Evolutionary conservation across 2,797 vertebrate species (phyloP).

Genomic region (Chelon auratus): DNA sequence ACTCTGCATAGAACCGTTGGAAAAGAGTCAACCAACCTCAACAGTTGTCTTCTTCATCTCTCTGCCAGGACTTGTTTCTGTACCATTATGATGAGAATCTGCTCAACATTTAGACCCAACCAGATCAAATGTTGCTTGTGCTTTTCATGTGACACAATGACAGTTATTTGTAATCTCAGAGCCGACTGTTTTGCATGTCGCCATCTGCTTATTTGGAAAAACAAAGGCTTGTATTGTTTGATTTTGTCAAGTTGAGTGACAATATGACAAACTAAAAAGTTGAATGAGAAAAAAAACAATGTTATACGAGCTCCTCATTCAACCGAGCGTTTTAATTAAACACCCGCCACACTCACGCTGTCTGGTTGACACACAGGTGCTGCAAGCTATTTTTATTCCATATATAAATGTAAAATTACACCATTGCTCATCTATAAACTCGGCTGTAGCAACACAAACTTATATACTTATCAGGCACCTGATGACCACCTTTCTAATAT

Average conservation of each 20-base stretch:
- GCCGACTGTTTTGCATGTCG: background rate
- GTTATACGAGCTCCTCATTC: background rate
- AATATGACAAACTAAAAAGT: no score
- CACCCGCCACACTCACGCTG: background rate
- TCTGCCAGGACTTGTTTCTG: no score
- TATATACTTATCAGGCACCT: no score
- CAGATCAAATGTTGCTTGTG: background rate
- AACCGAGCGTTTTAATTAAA: background rate
- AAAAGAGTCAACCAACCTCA: no score
- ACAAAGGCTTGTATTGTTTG: no score
- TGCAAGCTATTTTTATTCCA: constrained; percentile 31
- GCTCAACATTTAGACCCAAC: no score
- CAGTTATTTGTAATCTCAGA: background rate
- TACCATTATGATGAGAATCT: no score
- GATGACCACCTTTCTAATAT: no score
- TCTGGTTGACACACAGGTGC: constrained; percentile 20
- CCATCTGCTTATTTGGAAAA: background rate
- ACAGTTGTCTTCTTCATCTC: no score
- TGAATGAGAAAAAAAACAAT: background rate
- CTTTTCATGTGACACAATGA: background rate
- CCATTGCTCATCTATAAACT: constrained; percentile 5
- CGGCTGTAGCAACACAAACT: background rate
- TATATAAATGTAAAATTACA: constrained; percentile 26
- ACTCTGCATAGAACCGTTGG: no score
- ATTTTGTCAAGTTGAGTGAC: no score